Evolutionary conservation across 2,113 vertebrate genomes (phyloP).

Genomic region (Nesoenas mayeri): DNA sequence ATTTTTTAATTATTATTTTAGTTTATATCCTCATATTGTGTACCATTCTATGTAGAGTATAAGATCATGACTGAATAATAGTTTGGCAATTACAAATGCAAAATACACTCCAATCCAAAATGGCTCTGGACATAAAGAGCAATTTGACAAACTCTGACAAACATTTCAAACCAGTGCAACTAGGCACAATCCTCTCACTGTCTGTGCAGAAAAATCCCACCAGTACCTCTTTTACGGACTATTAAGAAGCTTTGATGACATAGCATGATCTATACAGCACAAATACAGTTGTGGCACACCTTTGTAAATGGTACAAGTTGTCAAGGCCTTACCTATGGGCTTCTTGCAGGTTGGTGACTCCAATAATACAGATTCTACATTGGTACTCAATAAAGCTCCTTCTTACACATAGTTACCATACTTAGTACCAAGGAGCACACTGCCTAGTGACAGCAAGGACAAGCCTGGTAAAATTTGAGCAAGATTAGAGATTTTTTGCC

Average conservation of each 20-base stretch:
- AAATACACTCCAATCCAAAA: background rate
- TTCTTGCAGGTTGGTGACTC: background rate
- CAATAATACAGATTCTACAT: background rate
- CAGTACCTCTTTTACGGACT: background rate
- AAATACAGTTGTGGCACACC: background rate
- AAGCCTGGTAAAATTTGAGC: background rate
- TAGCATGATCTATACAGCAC: background rate
- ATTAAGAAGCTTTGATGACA: background rate
- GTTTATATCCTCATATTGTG: background rate
- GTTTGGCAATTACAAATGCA: background rate
- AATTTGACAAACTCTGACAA: background rate
- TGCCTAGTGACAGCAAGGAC: accelerated
- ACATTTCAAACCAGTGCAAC: background rate
- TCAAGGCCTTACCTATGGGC: accelerated
- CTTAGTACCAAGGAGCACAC: background rate
- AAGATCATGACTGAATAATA: background rate
- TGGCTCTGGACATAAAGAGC: background rate
- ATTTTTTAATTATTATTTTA: background rate
- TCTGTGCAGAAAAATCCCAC: background rate
- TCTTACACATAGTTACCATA: background rate
- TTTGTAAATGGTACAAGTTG: background rate
- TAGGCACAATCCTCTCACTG: background rate
- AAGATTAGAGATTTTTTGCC: background rate
- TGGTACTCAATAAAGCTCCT: background rate
- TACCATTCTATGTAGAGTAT: background rate